Conservation (phyloP, 2,113 vertebrate species). For the Pomatorhinus ruficollis region DNA sequence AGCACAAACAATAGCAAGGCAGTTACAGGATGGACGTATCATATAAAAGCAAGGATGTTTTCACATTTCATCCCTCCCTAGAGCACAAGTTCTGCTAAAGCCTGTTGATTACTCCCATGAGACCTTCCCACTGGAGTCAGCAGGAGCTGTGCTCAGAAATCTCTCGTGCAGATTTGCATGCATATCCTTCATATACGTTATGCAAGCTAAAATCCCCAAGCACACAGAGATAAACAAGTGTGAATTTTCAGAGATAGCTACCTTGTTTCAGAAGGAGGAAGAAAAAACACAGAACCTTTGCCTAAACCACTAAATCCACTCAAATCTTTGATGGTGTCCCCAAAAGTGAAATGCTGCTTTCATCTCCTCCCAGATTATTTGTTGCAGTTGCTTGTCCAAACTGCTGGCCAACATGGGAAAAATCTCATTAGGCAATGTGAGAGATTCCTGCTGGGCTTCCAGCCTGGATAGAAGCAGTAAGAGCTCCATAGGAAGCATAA, state of each 20-base stretch:
- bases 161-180: neutral
- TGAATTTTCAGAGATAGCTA: neutral
- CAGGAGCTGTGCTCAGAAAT: neutral
- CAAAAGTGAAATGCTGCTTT: neutral
- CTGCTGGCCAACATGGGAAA: neutral
- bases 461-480: neutral
- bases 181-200: neutral
- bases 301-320: conserved; percentile 17
- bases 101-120: neutral
- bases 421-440: neutral
- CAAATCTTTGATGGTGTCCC: conserved; percentile 11
- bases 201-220: conserved; percentile 13
- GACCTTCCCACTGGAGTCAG: neutral
- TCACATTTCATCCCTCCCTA: neutral
- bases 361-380: neutral
- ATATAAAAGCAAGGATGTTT: neutral
- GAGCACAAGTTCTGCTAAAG: neutral
- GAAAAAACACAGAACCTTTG: neutral
- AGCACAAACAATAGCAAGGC: neutral
- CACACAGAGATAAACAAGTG: neutral
- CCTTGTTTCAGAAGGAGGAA: conserved; percentile 13
- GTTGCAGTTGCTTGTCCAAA: neutral
- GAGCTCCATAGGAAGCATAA: neutral
- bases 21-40: neutral
- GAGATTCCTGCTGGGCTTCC: neutral